phyloP scores from a whole-genome alignment of 2,888 invertebrate species.

The Cataglyphis rosenhaueri region DNA sequence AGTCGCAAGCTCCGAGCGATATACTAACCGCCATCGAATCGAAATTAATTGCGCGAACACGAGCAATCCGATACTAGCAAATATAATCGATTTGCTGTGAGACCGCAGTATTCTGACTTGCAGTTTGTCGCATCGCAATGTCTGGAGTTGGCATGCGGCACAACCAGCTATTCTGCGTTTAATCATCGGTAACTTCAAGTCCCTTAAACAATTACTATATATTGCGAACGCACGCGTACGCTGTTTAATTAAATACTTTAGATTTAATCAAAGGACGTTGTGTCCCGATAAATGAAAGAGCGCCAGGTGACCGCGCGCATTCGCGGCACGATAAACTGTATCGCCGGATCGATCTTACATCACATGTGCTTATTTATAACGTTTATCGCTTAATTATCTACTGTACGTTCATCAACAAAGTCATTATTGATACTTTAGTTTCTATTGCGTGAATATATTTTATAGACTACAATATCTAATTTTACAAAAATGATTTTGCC shows the following conservation, averaged over 20 bases:
- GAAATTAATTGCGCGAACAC: constrained; percentile 44
- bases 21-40: constrained; percentile 21
- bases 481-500: neutral
- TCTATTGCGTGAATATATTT: constrained; percentile 13
- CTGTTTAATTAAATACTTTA: constrained; percentile 71
- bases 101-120: constrained; percentile 45
- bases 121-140: constrained; percentile 34
- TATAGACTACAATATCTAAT: neutral
- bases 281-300: constrained; percentile 54
- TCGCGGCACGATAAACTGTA: constrained; percentile 47
- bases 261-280: constrained; percentile 62
- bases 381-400: constrained; percentile 44
- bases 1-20: neutral
- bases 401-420: constrained; percentile 37
- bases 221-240: constrained; percentile 51
- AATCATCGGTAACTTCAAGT: constrained; percentile 58
- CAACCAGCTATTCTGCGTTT: constrained; percentile 54
- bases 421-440: constrained; percentile 12
- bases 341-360: constrained; percentile 17
- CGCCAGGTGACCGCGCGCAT: neutral
- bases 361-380: constrained; percentile 30
- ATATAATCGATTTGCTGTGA: constrained; percentile 47
- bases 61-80: constrained; percentile 19
- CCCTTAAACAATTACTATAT: constrained; percentile 44
- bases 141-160: constrained; percentile 54